Evolutionary conservation across 2,888 invertebrate genomes (phyloP).

Genomic region (Drosophila recens): DNA sequence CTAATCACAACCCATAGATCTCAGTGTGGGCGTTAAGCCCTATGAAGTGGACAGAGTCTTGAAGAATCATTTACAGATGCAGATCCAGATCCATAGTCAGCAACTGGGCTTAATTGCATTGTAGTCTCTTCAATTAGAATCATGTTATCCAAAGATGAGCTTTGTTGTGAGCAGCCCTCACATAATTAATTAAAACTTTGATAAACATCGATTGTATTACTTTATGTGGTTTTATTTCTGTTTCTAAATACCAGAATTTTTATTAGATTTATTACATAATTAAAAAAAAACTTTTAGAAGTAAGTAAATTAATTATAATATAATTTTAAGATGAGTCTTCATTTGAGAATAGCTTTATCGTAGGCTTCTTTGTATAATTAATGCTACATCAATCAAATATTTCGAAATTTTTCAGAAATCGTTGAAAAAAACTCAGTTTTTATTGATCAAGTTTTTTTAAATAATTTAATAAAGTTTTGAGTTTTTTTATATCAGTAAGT

Average conservation of each 20-base stretch:
- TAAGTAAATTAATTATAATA: too few relatives aligned
- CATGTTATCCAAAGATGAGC: conserved; percentile 3
- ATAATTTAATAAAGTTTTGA: too few relatives aligned
- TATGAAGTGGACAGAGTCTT: conserved; percentile 36
- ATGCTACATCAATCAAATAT: too few relatives aligned
- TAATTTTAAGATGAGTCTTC: not conserved
- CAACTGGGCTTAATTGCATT: conserved; percentile 49
- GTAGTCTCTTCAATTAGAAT: conserved; percentile 33
- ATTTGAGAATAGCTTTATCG: not conserved
- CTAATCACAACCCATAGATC: conserved; percentile 69
- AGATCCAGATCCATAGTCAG: not conserved
- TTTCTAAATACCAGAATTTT: not conserved
- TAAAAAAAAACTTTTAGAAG: too few relatives aligned
- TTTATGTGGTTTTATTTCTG: not conserved
- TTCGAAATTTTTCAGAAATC: too few relatives aligned
- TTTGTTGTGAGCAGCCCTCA: not conserved
- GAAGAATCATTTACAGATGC: not conserved
- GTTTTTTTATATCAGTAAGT: too few relatives aligned
- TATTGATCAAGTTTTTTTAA: too few relatives aligned
- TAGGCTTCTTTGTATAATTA: too few relatives aligned
- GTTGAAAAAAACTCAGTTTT: too few relatives aligned
- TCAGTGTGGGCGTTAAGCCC: conserved; percentile 55
- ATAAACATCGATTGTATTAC: not conserved
- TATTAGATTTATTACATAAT: not conserved
- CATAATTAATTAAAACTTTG: not conserved